These are phyloP conservation scores for Oryzaephilus surinamensis DNA, from an alignment of 1,140 invertebrate genomes.

Conservation along the genomic window DNA sequence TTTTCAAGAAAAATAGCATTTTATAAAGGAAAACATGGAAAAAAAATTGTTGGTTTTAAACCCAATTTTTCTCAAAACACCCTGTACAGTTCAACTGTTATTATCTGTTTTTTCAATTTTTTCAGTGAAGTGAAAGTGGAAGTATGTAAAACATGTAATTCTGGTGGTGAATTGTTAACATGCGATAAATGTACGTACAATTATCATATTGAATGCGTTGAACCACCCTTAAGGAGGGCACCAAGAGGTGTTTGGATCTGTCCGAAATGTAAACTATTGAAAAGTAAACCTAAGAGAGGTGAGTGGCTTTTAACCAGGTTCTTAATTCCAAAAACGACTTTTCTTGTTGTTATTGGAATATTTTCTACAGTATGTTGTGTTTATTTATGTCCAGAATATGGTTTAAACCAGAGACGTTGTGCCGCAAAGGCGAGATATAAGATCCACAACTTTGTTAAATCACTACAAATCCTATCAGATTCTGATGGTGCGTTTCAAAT, in stretches of 20 bases:
- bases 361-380: slow-evolving; percentile 13
- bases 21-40: no score
- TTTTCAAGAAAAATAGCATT: no score
- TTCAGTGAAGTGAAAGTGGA: slow-evolving; percentile 22
- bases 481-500: slow-evolving; percentile 20
- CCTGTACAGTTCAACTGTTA: neutral
- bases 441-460: slow-evolving; percentile 45
- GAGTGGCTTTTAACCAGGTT: neutral
- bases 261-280: slow-evolving; percentile 42
- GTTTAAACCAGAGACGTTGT: slow-evolving; percentile 33
- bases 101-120: neutral
- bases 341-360: neutral
- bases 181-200: slow-evolving; percentile 47
- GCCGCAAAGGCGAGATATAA: slow-evolving; percentile 43
- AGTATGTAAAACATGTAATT: slow-evolving; percentile 39
- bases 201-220: slow-evolving; percentile 49
- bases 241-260: slow-evolving; percentile 52
- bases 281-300: slow-evolving; percentile 26
- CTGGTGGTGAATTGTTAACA: slow-evolving; percentile 43
- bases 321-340: neutral
- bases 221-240: slow-evolving; percentile 45
- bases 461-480: slow-evolving; percentile 30
- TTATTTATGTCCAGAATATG: no score
- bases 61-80: no score
- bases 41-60: no score